A percentile compares a stretch with the other conserved stretches of the same genome.
phyloP scores from a whole-genome alignment of 2,113 vertebrate genomes.

The Apodemus speciosus region DNA sequence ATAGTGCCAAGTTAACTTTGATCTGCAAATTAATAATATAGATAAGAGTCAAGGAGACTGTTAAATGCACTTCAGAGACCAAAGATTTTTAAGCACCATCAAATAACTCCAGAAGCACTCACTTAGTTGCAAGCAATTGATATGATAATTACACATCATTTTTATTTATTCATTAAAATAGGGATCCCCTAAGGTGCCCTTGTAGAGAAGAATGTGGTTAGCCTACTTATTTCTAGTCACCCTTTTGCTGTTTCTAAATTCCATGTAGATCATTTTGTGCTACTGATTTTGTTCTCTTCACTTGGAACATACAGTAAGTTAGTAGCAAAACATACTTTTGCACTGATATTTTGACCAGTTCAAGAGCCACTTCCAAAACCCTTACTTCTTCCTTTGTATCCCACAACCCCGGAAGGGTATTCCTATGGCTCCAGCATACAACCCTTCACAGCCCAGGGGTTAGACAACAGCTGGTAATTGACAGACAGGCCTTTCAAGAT shows the following conservation, averaged over 20 bases:
- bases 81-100: slow-evolving; percentile 79
- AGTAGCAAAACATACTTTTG: slow-evolving; percentile 49
- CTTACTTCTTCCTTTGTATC: slow-evolving; percentile 31
- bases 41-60: slow-evolving; percentile 72
- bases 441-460: background rate
- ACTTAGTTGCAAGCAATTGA: slow-evolving; percentile 78
- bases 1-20: slow-evolving; percentile 73
- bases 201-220: slow-evolving; percentile 70
- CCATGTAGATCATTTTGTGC: slow-evolving; percentile 54
- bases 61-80: slow-evolving; percentile 78
- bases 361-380: slow-evolving; percentile 38
- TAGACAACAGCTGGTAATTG: slow-evolving; percentile 33
- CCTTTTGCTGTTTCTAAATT: slow-evolving; percentile 60
- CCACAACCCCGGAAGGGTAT: background rate
- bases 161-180: slow-evolving; percentile 80
- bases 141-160: slow-evolving; percentile 76
- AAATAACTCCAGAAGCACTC: slow-evolving; percentile 77
- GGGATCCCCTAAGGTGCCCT: slow-evolving; percentile 67
- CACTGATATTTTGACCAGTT: slow-evolving; percentile 53
- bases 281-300: slow-evolving; percentile 54
- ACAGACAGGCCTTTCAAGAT: slow-evolving; percentile 29
- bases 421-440: background rate
- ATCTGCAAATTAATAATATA: slow-evolving; percentile 77
- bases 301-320: slow-evolving; percentile 51
- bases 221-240: slow-evolving; percentile 62